A percentile compares a stretch with the other conserved stretches of the same genome.
These are phyloP conservation scores for Pristionchus exspectatus DNA, from an alignment of 2,888 invertebrate species.

Conservation along the genomic window DNA sequence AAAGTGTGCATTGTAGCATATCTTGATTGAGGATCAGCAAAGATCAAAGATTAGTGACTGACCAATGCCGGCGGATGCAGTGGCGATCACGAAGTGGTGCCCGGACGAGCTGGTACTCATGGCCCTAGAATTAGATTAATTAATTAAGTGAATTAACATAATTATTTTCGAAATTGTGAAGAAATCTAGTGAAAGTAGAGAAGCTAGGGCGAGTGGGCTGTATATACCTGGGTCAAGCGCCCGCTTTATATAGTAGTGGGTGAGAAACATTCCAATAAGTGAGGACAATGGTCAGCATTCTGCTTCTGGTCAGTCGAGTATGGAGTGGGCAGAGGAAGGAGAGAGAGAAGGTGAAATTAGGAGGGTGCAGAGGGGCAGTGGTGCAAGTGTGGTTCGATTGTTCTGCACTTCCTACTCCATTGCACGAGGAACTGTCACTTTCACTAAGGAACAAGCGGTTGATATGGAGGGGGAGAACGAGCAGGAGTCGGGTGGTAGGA, in stretches of 20 bases:
- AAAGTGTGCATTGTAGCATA: no score
- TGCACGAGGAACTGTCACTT: no score
- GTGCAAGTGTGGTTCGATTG: not conserved
- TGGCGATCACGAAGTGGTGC: constrained; percentile 30
- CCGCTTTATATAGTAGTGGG: not conserved
- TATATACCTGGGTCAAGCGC: not conserved
- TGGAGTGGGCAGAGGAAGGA: no score
- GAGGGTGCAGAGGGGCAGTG: no score
- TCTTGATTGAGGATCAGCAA: not conserved
- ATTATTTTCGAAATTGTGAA: not conserved
- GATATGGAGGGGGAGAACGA: no score
- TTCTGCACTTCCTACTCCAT: not conserved
- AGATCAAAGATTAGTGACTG: not conserved
- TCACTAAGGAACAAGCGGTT: no score
- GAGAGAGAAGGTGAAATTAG: not conserved
- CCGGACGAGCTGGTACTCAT: constrained; percentile 35
- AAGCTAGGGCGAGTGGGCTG: not conserved
- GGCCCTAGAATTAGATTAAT: not conserved
- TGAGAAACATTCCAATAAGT: not conserved
- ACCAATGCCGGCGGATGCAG: constrained; percentile 17
- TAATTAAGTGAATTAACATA: not conserved
- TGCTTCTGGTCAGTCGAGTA: not conserved
- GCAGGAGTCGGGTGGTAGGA: no score
- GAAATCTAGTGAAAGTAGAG: not conserved
- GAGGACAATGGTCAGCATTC: not conserved